These are phyloP conservation scores for Noctua pronuba DNA, from an alignment of 2,888 invertebrate genomes.

Conservation along the genomic window DNA sequence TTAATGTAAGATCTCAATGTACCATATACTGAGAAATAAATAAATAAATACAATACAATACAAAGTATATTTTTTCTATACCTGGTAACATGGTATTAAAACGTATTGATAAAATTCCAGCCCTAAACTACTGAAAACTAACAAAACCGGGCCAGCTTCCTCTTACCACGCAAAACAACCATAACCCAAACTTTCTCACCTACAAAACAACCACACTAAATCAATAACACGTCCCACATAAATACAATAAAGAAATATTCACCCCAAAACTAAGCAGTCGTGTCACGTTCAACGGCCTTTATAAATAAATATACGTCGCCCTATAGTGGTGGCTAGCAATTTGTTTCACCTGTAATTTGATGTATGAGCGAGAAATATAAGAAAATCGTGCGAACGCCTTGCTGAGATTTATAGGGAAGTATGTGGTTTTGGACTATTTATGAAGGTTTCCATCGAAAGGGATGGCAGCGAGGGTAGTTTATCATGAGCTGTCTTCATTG, in stretches of 20 bases:
- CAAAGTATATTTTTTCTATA: too few relatives aligned
- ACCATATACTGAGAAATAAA: too few relatives aligned
- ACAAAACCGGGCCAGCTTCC: background rate
- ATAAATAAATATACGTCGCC: conserved; percentile 83
- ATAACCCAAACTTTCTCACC: conserved; percentile 7
- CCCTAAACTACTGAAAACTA: background rate
- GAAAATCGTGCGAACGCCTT: conserved; percentile 64
- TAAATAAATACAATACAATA: too few relatives aligned
- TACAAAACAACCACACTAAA: conserved; percentile 45
- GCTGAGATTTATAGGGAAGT: conserved; percentile 62
- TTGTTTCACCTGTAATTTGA: conserved; percentile 86
- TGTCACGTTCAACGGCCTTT: conserved; percentile 77
- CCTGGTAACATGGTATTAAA: too few relatives aligned
- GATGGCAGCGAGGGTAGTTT: conserved; percentile 53
- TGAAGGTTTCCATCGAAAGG: conserved; percentile 56
- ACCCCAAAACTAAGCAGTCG: conserved; percentile 64
- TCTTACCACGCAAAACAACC: background rate
- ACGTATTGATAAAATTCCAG: too few relatives aligned
- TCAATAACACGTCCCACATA: conserved; percentile 53
- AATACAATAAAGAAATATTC: conserved; percentile 55
- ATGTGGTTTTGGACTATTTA: conserved; percentile 63
- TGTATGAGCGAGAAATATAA: conserved; percentile 75
- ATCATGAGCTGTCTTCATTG: conserved; percentile 64
- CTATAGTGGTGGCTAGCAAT: conserved; percentile 81
- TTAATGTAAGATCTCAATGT: too few relatives aligned